Percentiles rank a stretch among this genome's conserved stretches.
These are phyloP conservation scores for Microplitis demolitor DNA, from an alignment of 1,140 invertebrate genomes.

Conservation along the genomic window DNA sequence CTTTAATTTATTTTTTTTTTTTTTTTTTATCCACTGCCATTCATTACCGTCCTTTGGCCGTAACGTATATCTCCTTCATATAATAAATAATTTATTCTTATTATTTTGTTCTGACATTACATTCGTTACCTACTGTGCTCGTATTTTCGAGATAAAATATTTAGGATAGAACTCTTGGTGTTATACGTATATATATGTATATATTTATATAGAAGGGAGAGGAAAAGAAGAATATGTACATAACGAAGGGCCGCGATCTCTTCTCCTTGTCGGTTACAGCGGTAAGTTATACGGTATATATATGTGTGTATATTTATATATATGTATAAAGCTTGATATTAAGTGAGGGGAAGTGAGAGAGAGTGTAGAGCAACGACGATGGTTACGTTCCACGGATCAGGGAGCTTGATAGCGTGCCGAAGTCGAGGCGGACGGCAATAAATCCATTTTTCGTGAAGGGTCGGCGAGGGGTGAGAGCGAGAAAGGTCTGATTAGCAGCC, in stretches of 20 bases:
- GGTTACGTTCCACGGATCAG: conserved; percentile 60
- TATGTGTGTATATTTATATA: too few relatives aligned
- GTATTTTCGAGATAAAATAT: conserved; percentile 1
- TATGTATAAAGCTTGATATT: neutral
- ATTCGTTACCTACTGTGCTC: neutral
- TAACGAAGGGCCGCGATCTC: neutral
- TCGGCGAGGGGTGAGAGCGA: conserved; percentile 40
- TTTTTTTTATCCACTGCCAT: too few relatives aligned
- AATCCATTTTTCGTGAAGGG: conserved; percentile 64
- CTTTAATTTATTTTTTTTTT: too few relatives aligned
- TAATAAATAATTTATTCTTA: conserved; percentile 3
- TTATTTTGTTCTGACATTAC: neutral
- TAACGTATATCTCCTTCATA: neutral
- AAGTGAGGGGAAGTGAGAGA: conserved; percentile 8
- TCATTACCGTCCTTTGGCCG: too few relatives aligned
- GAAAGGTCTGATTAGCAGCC: conserved; percentile 60
- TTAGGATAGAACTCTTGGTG: neutral
- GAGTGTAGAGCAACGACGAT: conserved; percentile 44
- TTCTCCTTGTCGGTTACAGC: neutral
- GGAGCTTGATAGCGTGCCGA: conserved; percentile 63
- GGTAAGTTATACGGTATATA: neutral
- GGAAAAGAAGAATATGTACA: conserved; percentile 2
- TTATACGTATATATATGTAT: conserved; percentile 3
- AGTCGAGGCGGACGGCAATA: conserved; percentile 62
- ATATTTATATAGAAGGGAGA: neutral